Base-by-base conservation (phyloP, 1,140 invertebrate species). In the Sycophila sp. region DNA sequence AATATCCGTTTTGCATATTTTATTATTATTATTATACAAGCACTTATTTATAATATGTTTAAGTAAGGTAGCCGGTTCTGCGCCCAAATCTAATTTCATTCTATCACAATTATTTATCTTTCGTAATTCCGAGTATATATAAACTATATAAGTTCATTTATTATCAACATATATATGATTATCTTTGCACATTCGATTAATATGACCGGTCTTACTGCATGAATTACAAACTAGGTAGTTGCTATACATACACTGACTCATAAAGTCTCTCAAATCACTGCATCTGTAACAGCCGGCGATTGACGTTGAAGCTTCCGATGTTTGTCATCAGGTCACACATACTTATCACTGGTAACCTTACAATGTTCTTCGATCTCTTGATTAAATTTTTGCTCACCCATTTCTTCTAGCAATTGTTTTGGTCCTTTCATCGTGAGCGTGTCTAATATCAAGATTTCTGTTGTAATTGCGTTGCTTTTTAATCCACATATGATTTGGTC, bases 401-500 rank as follows among this genome's bases (percentile, higher is more conserved):
- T 53, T 26, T 1, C 24, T 36, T 56, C 30, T 56, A 36, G 55
- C 8, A 53, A 51, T 32, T 62, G 11, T 45, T 62, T 17, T 22
- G 55, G n/a, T 17, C 55, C 32, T 38, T 58, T 38, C 22, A 3
- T 58, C 19, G 55, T 58, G 6, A 32, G 53, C 7, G 15, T 36
- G 15, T 62, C 45, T 11, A 49, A 34, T 49, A 51, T 64, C 8
- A 64, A 36, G 17, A 64, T 36, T 32, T 49, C 40, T 4, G 19
- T 7, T 4, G 32, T 64, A 19, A 58, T 34, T 38, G 55, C 55
- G 36, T 58, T 58, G 19, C 32, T 22, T 28, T 38, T 58, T 22
- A 49, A 64, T 6, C 40, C 40, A 36, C 10, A 30, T 15, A 62
- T 45, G n/a, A 62, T 28, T 32, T 47, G 59, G 15, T 62, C 59